Percentiles rank a stretch among this genome's conserved stretches.
These are phyloP conservation scores for Eristalis intricaria DNA, from an alignment of 2,888 invertebrate genomes.

Conservation along the genomic window DNA sequence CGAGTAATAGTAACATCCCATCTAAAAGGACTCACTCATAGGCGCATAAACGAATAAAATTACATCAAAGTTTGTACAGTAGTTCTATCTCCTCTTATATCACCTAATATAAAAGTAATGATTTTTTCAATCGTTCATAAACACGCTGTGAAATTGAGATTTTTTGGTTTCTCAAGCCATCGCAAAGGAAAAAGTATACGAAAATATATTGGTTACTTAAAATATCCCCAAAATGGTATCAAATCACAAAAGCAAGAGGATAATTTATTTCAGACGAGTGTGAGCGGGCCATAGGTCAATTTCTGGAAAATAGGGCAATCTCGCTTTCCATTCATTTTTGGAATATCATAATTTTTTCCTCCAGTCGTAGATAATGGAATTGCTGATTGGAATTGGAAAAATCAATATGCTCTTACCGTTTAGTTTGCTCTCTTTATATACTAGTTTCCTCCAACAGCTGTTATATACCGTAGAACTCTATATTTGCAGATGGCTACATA, in stretches of 20 bases:
- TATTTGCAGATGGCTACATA: neutral
- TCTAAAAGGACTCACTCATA: too few species aligned
- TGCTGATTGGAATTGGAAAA: neutral
- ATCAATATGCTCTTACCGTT: slow-evolving; percentile 20
- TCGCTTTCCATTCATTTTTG: neutral
- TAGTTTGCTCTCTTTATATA: slow-evolving; percentile 1
- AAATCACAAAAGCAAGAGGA: neutral
- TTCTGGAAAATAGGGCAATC: neutral
- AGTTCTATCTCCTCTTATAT: too few species aligned
- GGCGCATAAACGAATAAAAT: too few species aligned
- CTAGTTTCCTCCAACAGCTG: slow-evolving; percentile 3
- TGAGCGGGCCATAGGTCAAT: neutral
- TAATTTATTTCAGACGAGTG: neutral
- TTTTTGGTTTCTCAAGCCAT: neutral
- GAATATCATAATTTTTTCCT: neutral
- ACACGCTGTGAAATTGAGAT: too few species aligned
- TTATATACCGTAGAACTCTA: neutral
- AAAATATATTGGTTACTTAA: neutral
- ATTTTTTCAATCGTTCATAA: too few species aligned
- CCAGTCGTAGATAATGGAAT: neutral
- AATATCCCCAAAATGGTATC: neutral
- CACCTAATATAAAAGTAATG: too few species aligned
- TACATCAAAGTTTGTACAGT: too few species aligned
- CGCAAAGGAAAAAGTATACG: neutral
- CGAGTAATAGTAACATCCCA: too few species aligned